These are phyloP conservation scores for Pygmarrhopalites habei DNA, from an alignment of 1,140 invertebrate species.

Conservation along the genomic window DNA sequence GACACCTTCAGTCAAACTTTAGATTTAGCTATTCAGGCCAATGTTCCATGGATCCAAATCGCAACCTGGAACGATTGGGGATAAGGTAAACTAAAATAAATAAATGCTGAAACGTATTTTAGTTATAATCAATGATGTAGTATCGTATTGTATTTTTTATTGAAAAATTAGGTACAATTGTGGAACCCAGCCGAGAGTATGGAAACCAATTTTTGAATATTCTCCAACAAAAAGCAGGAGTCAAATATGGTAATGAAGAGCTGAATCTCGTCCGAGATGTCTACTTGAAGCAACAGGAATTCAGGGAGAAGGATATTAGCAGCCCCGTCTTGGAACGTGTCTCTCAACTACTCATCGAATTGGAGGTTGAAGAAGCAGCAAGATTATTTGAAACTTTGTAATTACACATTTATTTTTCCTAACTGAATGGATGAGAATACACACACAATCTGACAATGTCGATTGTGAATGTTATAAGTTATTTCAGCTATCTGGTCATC, in stretches of 20 bases:
- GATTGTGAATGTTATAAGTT: no score
- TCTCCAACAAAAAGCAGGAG: conserved; percentile 4
- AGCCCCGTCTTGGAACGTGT: not conserved
- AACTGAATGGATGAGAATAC: no score
- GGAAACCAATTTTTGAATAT: conserved; percentile 22
- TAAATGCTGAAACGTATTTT: conserved; percentile 17
- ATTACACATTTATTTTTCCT: no score
- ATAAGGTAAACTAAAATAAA: conserved; percentile 30
- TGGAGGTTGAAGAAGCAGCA: not conserved
- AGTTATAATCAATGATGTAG: not conserved
- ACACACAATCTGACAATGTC: no score
- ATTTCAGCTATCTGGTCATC: no score
- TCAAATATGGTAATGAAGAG: conserved; percentile 9
- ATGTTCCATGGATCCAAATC: conserved; percentile 18
- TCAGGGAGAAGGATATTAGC: not conserved
- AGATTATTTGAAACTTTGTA: no score
- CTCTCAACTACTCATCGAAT: not conserved
- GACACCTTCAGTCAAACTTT: conserved; percentile 22
- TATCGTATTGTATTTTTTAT: no score
- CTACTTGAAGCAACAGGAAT: conserved; percentile 9
- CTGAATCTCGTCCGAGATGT: conserved; percentile 12
- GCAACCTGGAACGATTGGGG: conserved; percentile 35
- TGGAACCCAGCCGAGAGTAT: conserved; percentile 27
- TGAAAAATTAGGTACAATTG: conserved; percentile 22
- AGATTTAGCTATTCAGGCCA: conserved; percentile 16